These are phyloP conservation scores for Drosophila serrata DNA, from an alignment of 1,140 invertebrate genomes.

Conservation along the genomic window DNA sequence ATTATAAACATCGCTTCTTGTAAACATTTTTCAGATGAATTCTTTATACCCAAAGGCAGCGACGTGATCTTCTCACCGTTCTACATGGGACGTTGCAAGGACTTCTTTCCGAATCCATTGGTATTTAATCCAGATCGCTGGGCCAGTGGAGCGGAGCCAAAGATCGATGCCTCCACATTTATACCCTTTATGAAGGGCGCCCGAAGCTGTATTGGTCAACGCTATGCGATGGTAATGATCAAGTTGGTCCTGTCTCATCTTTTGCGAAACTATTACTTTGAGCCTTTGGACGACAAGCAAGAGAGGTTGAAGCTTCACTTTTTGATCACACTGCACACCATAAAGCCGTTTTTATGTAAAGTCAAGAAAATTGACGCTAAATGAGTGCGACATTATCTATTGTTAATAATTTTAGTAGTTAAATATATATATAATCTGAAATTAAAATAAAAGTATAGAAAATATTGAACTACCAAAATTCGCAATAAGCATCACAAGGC, in stretches of 20 bases:
- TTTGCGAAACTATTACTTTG: constrained; percentile 70
- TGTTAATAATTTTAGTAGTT: neutral
- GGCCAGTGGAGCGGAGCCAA: constrained; percentile 68
- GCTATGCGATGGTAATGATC: constrained; percentile 77
- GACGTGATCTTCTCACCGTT: constrained; percentile 64
- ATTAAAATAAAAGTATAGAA: neutral
- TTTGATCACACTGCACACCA: constrained; percentile 60
- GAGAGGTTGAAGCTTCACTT: constrained; percentile 53
- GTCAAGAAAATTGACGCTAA: constrained; percentile 27
- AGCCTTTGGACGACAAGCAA: constrained; percentile 56
- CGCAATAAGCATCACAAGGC: no score
- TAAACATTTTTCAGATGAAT: constrained; percentile 41
- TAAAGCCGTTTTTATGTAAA: constrained; percentile 52
- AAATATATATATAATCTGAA: neutral
- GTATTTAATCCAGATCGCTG: constrained; percentile 92
- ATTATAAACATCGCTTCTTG: neutral
- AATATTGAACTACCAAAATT: no score
- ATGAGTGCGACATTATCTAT: neutral
- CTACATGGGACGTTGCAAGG: constrained; percentile 69
- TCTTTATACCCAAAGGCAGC: constrained; percentile 65
- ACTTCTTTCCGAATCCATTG: constrained; percentile 89
- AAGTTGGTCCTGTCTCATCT: constrained; percentile 67
- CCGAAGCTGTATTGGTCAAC: constrained; percentile 89
- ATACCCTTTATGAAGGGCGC: constrained; percentile 90
- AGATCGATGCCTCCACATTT: constrained; percentile 87